These are phyloP conservation scores for Pygoscelis antarcticus DNA, from an alignment of 2,113 vertebrate genomes.

Conservation along the genomic window DNA sequence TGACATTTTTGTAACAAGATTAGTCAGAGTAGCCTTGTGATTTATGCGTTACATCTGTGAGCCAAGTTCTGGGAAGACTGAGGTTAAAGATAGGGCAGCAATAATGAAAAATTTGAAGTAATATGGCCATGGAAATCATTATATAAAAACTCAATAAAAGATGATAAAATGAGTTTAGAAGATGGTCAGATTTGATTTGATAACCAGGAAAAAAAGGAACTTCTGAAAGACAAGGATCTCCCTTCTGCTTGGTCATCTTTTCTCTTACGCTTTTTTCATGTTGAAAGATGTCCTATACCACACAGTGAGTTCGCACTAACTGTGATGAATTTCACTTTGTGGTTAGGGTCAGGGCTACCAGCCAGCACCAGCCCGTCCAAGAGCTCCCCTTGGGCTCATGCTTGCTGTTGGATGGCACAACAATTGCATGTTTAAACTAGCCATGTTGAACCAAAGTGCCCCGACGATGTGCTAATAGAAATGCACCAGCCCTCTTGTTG, in stretches of 20 bases:
- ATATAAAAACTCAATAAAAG: constrained; percentile 16
- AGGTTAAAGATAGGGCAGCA: constrained; percentile 49
- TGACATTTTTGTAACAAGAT: not conserved
- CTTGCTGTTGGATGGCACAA: not conserved
- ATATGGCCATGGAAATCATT: not conserved
- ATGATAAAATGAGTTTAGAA: not conserved
- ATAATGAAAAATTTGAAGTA: constrained; percentile 21
- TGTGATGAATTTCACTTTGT: not conserved
- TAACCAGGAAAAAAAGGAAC: not conserved
- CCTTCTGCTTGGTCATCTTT: not conserved
- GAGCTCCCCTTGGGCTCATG: not conserved
- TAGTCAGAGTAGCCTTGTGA: constrained; percentile 10
- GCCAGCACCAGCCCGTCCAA: not conserved
- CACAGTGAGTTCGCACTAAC: not conserved
- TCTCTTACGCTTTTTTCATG: not conserved
- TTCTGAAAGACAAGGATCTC: not conserved
- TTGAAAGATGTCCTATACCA: not conserved
- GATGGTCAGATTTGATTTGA: constrained; percentile 6
- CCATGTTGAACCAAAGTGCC: not conserved
- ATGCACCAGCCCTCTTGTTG: not conserved
- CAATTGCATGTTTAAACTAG: fast-evolving
- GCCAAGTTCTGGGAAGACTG: constrained; percentile 31
- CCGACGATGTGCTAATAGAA: not conserved
- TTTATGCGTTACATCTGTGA: constrained; percentile 6
- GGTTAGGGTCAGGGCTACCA: not conserved